A percentile compares a stretch with the other conserved stretches of the same genome.
Conservation (phyloP, 2,797 vertebrate species). For the Spondyliosoma cantharus region DNA sequence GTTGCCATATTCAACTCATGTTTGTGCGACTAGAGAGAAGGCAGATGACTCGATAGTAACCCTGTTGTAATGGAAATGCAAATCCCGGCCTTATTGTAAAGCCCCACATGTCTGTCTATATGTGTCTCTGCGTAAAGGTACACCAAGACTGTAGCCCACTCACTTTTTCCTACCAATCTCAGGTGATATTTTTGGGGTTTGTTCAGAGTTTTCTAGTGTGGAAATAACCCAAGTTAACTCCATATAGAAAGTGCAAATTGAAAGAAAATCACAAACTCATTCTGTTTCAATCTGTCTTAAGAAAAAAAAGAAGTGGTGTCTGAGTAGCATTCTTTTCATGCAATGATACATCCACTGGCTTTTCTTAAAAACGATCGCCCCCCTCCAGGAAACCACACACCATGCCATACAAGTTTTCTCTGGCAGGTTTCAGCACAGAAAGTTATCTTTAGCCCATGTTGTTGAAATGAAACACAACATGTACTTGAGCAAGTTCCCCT, state of each 20-base stretch:
- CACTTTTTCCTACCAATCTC: too few species aligned
- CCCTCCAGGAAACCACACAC: constrained; percentile 77
- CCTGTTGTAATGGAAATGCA: too few species aligned
- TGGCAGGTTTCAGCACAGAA: constrained; percentile 67
- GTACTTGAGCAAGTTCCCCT: constrained; percentile 65
- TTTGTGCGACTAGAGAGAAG: too few species aligned
- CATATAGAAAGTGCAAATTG: constrained; percentile 1
- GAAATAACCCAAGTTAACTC: background rate
- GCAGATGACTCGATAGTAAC: too few species aligned
- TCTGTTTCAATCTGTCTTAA: constrained; percentile 20
- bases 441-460: constrained; percentile 79
- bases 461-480: constrained; percentile 73
- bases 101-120: too few species aligned
- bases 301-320: constrained; percentile 15
- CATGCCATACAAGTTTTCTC: constrained; percentile 64
- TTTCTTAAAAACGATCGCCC: constrained; percentile 58
- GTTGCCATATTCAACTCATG: too few species aligned
- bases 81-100: too few species aligned
- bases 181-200: too few species aligned
- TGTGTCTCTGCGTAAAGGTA: too few species aligned
- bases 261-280: background rate
- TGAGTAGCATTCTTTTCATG: constrained; percentile 32
- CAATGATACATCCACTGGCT: constrained; percentile 45
- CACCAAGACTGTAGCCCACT: too few species aligned
- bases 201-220: too few species aligned